Conservation (phyloP, 2,888 invertebrate genomes). For the Marronus borbonicus region DNA sequence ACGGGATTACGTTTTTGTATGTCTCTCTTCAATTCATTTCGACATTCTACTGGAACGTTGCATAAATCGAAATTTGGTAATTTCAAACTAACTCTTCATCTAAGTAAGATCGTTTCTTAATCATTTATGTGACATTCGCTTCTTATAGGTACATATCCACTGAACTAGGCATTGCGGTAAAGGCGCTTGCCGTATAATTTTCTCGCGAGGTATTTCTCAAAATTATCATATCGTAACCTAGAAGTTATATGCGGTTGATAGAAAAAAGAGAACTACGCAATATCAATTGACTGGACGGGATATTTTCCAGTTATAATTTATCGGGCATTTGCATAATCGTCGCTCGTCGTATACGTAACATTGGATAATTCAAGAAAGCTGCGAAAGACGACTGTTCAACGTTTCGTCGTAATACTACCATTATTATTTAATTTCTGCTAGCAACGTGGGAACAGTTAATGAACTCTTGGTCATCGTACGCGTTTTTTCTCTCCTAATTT, state of each 20-base stretch:
- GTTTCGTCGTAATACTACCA: background rate
- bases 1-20: too few relatives aligned
- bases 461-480: conserved; percentile 5
- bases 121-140: too few relatives aligned
- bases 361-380: conserved; percentile 12
- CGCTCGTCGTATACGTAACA: background rate
- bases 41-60: too few relatives aligned
- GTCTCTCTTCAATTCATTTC: too few relatives aligned
- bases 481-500: background rate
- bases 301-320: conserved; percentile 22
- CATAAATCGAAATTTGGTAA: too few relatives aligned
- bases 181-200: too few relatives aligned
- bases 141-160: too few relatives aligned
- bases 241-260: background rate
- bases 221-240: conserved; percentile 22
- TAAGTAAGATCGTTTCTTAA: too few relatives aligned
- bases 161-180: too few relatives aligned
- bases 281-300: conserved; percentile 7
- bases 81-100: too few relatives aligned
- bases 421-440: conserved; percentile 19
- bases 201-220: background rate
- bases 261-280: background rate
- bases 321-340: conserved; percentile 23
- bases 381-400: background rate
- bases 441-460: conserved; percentile 17